Evolutionary conservation across 2,888 invertebrate species (phyloP), one percentile per base, ranked within the genome.

Genomic region (Pammene aurita): DNA sequence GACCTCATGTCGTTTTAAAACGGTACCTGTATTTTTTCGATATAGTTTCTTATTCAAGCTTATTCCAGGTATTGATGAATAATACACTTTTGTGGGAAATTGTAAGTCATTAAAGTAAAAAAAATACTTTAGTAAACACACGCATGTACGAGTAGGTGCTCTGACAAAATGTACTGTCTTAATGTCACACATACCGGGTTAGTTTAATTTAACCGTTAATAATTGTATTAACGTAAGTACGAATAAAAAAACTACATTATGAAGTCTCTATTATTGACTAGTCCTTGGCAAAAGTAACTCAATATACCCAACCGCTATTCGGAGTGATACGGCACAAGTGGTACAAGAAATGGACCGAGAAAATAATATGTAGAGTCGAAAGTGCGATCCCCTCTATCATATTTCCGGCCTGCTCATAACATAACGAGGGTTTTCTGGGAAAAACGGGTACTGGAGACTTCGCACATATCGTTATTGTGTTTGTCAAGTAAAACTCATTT

Each of bases 281-380:
- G 34, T 54, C 54, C 34, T 34, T 34, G 34, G 5, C 38, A 56
- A 62, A 66, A 52, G 68, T 64, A 68, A 68, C 68, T 64, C 52
- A 54, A 68, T 65, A 69, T 54, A 44, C 18, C 67, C 52, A 38
- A 69, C 46, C 69, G 60, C 64, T 55, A 46, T 62, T 50, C 62
- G 9, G 34, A 54, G 48, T 46, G 54, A 68, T 54, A 54, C 52
- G 52, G 44, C 35, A 55, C 54, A 64, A 68, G 68, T 69, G 64
- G 69, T 69, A 65, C 69, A 34, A 46, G 64, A 69, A 64, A 69
- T 65, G 69, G 60, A 65, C 65, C 65, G 55, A 60, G 60, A 35
- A 57, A 69, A 69, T 60, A 65, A 69, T 68, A 69, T 60, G 65
- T 55, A 65, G 38, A 63, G 60, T 65, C 65, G 65, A 65, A 68